phyloP scores from a whole-genome alignment of 2,888 invertebrate genomes.

The Teleiodes luculella region DNA sequence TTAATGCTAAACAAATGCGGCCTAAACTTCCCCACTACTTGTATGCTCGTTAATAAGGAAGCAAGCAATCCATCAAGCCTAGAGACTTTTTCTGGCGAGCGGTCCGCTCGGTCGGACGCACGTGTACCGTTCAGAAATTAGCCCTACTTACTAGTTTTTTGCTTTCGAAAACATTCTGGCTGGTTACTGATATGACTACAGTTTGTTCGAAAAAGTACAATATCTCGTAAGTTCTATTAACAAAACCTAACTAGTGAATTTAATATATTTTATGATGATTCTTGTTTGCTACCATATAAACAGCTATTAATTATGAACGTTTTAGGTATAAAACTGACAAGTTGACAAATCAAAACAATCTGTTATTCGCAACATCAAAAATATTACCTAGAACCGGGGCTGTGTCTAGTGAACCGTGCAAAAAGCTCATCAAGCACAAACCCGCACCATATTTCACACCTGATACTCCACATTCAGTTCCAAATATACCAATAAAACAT shows the following conservation, averaged over 20 bases:
- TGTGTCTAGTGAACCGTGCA: conserved; percentile 19
- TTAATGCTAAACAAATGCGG: neutral
- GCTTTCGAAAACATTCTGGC: neutral
- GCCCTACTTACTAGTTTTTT: conserved; percentile 2
- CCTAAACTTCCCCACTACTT: conserved; percentile 12
- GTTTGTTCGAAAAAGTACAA: too few relatives aligned
- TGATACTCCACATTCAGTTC: conserved; percentile 43
- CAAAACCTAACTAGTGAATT: too few relatives aligned
- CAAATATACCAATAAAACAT: conserved; percentile 44
- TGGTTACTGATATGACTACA: too few relatives aligned
- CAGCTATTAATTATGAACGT: too few relatives aligned
- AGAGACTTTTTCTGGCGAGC: conserved; percentile 32
- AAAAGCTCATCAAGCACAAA: conserved; percentile 37
- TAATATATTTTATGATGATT: too few relatives aligned
- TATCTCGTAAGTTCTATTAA: too few relatives aligned
- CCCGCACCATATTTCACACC: conserved; percentile 52
- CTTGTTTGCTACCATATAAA: too few relatives aligned
- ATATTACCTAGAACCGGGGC: neutral
- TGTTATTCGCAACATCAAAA: neutral
- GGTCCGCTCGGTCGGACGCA: conserved; percentile 19
- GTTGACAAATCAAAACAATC: too few relatives aligned
- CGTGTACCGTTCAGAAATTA: conserved; percentile 27
- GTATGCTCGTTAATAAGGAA: conserved; percentile 36
- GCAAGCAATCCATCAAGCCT: conserved; percentile 40
- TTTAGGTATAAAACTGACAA: too few relatives aligned